A percentile compares a stretch with the other conserved stretches of the same genome.
phyloP scores from a whole-genome alignment of 2,113 vertebrate species.

The Falco punctatus region DNA sequence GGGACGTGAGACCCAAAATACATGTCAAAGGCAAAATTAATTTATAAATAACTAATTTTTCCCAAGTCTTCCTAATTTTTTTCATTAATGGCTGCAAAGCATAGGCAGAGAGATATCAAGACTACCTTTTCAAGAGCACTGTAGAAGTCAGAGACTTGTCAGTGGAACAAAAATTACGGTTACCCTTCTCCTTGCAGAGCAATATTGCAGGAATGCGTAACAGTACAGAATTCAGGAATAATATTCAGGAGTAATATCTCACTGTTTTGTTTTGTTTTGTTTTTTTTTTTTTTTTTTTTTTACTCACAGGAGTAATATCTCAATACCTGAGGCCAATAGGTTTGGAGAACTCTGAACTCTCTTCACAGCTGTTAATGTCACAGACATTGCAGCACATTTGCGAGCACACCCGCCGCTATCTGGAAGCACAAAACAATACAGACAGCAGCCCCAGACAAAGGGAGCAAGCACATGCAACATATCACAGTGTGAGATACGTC shows the following conservation, averaged over 20 bases:
- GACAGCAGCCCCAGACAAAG: slow-evolving; percentile 75
- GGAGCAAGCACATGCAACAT: slow-evolving; percentile 81
- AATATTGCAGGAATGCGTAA: not conserved
- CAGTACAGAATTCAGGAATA: not conserved
- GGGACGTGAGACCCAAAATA: not conserved
- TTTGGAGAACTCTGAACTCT: slow-evolving; percentile 98
- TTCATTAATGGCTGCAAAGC: not conserved
- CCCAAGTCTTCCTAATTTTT: not conserved
- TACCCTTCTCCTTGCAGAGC: not conserved
- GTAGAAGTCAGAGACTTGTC: not conserved
- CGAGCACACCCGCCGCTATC: slow-evolving; percentile 93
- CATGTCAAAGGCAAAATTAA: not conserved
- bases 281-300: too few species aligned
- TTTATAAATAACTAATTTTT: not conserved
- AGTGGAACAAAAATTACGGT: not conserved
- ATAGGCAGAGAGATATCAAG: not conserved
- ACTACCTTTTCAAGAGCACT: not conserved
- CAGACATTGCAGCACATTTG: slow-evolving; percentile 91
- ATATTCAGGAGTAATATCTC: not conserved
- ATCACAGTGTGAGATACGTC: not conserved
- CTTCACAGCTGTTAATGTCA: slow-evolving; percentile 95
- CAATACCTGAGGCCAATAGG: slow-evolving; percentile 92
- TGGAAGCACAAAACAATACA: slow-evolving; percentile 89
- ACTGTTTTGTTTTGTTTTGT: too few species aligned
- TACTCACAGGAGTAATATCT: not conserved